phyloP scores from a whole-genome alignment of 2,797 vertebrate species.

The Pseudotriccus pelzelni region DNA sequence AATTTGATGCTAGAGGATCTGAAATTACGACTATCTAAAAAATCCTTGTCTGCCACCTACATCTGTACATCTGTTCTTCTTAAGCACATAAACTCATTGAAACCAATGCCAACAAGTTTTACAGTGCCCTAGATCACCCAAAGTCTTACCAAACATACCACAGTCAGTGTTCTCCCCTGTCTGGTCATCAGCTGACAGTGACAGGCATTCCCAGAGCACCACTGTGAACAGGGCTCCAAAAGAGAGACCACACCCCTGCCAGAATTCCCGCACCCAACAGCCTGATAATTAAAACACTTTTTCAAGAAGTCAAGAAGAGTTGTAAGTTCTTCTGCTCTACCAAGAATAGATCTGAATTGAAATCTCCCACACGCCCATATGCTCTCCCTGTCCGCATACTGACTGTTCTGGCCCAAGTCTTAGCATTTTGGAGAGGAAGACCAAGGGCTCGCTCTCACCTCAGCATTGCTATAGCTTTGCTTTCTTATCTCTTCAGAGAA shows the following conservation, averaged over 20 bases:
- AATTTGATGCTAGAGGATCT: background rate
- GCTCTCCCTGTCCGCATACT: background rate
- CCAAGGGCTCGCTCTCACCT: background rate
- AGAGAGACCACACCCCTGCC: background rate
- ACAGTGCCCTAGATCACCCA: background rate
- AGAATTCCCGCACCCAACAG: background rate
- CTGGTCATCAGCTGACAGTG: background rate
- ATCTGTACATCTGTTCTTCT: background rate
- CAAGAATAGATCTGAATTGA: background rate
- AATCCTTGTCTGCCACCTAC: background rate
- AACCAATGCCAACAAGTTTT: background rate
- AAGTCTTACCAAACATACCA: background rate
- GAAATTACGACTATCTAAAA: background rate
- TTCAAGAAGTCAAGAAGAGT: background rate
- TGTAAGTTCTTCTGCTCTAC: background rate
- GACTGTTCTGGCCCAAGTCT: background rate
- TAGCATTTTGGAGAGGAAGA: background rate
- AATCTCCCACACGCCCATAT: background rate
- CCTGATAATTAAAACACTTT: background rate
- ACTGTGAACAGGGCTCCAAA: background rate
- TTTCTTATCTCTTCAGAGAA: background rate
- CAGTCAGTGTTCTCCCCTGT: background rate
- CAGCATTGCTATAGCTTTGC: background rate
- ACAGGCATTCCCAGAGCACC: background rate
- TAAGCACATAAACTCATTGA: background rate